phyloP scores from a whole-genome alignment of 2,888 invertebrate genomes.

The Volucella inflata region DNA sequence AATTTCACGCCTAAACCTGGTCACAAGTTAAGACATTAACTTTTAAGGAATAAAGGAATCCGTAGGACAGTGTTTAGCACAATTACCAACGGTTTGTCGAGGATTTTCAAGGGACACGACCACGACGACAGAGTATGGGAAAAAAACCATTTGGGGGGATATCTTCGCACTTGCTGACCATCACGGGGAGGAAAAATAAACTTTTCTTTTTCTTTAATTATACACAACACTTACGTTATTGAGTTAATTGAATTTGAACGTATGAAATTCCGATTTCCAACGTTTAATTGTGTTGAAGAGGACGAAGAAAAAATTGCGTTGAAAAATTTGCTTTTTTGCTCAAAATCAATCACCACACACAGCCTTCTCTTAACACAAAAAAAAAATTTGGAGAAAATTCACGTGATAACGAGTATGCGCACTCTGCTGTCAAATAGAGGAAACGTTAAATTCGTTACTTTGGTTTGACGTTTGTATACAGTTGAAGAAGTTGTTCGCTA shows the following conservation, averaged over 20 bases:
- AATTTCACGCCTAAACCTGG: constrained; percentile 11
- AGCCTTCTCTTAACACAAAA: constrained; percentile 84
- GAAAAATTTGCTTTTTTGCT: constrained; percentile 76
- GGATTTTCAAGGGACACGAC: constrained; percentile 27
- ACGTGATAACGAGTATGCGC: constrained; percentile 87
- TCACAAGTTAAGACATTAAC: neutral
- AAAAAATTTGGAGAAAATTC: constrained; percentile 84
- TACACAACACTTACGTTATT: constrained; percentile 73
- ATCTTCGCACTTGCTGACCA: constrained; percentile 32
- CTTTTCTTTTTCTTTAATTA: constrained; percentile 30
- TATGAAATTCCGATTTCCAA: constrained; percentile 69
- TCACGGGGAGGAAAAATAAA: constrained; percentile 46
- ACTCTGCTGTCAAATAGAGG: constrained; percentile 83
- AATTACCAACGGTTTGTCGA: neutral
- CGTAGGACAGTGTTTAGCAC: constrained; percentile 5
- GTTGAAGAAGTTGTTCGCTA: constrained; percentile 6
- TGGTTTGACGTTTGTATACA: constrained; percentile 42
- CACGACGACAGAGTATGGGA: constrained; percentile 16
- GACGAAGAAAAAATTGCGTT: constrained; percentile 77
- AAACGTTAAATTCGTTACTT: constrained; percentile 34
- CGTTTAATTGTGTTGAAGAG: constrained; percentile 67
- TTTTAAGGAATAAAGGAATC: constrained; percentile 21
- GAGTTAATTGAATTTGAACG: constrained; percentile 52
- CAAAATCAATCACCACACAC: constrained; percentile 80
- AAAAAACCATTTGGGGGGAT: constrained; percentile 6